Evolutionary conservation across 2,113 vertebrate species (phyloP).

Genomic region (Echinops telfairi): DNA sequence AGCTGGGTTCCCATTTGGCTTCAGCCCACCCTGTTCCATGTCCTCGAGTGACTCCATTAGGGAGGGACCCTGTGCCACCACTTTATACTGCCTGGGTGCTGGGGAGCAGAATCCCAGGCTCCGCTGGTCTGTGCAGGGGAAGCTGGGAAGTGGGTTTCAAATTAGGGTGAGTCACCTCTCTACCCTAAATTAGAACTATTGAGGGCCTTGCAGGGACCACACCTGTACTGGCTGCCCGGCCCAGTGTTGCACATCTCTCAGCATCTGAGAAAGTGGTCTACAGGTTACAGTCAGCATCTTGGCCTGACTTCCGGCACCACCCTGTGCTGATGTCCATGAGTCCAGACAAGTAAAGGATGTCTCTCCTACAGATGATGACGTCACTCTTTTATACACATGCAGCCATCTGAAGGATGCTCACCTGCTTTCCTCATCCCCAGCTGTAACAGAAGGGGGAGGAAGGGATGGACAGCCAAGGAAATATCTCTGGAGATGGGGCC

Average conservation of each 20-base stretch:
- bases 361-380: too few relatives aligned
- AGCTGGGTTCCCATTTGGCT: background rate
- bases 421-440: too few relatives aligned
- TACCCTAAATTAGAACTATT: background rate
- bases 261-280: background rate
- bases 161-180: background rate
- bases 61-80: background rate
- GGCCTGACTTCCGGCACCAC: background rate
- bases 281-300: too few relatives aligned
- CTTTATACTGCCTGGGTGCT: background rate
- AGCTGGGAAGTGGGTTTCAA: background rate
- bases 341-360: too few relatives aligned
- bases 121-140: background rate
- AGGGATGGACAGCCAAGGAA: too few relatives aligned
- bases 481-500: too few relatives aligned
- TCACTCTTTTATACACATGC: too few relatives aligned
- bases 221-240: accelerated
- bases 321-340: too few relatives aligned
- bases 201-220: background rate
- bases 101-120: background rate
- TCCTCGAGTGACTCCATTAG: slow-evolving; percentile 7
- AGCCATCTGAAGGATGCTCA: too few relatives aligned
- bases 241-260: accelerated
- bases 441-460: too few relatives aligned
- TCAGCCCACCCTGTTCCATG: background rate